These are phyloP conservation scores for Protodeltote pygarga DNA, from an alignment of 2,888 invertebrate species.

Conservation along the genomic window DNA sequence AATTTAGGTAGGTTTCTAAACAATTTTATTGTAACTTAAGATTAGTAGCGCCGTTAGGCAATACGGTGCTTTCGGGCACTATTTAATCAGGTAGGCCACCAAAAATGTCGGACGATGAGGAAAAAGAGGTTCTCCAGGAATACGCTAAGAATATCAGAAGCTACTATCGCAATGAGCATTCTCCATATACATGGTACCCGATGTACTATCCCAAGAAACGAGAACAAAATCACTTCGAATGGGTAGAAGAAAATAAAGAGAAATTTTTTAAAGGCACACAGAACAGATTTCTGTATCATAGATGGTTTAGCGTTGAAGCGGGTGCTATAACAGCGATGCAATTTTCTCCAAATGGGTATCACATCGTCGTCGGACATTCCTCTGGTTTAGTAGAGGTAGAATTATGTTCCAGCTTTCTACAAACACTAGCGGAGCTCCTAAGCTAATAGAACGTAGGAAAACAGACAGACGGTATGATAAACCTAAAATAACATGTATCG, in stretches of 20 bases:
- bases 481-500: constrained; percentile 26
- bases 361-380: constrained; percentile 79
- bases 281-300: constrained; percentile 64
- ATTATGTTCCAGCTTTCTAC: constrained; percentile 25
- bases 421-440: constrained; percentile 15
- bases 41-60: too few species aligned
- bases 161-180: constrained; percentile 62
- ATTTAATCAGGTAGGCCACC: constrained; percentile 44
- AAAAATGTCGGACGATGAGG: constrained; percentile 33
- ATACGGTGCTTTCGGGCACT: too few species aligned
- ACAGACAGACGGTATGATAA: constrained; percentile 12
- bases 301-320: constrained; percentile 70
- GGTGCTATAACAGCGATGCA: constrained; percentile 72
- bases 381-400: constrained; percentile 82
- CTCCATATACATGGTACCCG: constrained; percentile 67
- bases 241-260: constrained; percentile 65
- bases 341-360: constrained; percentile 74
- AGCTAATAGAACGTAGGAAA: constrained; percentile 18
- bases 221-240: constrained; percentile 48
- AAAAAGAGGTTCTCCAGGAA: constrained; percentile 56
- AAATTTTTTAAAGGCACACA: constrained; percentile 62
- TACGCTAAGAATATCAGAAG: constrained; percentile 52
- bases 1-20: too few species aligned
- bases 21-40: too few species aligned
- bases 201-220: constrained; percentile 62